These are phyloP conservation scores for Lophotriccus pileatus DNA, from an alignment of 2,797 vertebrate species.

Conservation along the genomic window DNA sequence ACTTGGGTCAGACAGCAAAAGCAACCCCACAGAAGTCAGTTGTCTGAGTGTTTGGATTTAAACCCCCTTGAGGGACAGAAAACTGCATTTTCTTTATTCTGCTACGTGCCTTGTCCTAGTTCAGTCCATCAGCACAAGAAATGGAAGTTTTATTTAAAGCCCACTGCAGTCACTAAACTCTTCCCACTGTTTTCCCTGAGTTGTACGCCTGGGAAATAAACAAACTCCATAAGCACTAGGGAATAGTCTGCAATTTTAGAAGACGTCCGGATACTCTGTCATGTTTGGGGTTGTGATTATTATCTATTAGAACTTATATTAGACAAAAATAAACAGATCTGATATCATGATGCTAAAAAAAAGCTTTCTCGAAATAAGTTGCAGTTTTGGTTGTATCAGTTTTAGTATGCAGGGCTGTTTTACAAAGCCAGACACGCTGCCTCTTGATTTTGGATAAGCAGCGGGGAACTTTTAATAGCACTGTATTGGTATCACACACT, in stretches of 20 bases:
- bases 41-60: neutral
- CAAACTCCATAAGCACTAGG: neutral
- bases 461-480: neutral
- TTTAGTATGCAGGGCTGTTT: neutral
- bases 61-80: neutral
- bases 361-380: neutral
- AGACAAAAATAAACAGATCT: neutral
- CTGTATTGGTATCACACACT: neutral
- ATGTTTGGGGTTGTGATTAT: neutral
- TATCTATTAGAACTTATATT: neutral
- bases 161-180: neutral
- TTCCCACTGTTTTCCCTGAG: neutral
- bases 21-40: neutral
- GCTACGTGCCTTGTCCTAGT: neutral
- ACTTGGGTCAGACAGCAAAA: neutral
- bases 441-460: neutral
- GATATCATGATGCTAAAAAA: neutral
- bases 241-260: neutral
- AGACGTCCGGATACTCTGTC: neutral
- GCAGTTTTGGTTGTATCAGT: neutral
- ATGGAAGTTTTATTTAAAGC: conserved; percentile 30
- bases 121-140: neutral
- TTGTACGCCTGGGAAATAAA: neutral
- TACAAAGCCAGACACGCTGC: neutral
- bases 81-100: neutral